Base-by-base conservation (phyloP, 2,888 invertebrate species). In the Crepidodera aurea region DNA sequence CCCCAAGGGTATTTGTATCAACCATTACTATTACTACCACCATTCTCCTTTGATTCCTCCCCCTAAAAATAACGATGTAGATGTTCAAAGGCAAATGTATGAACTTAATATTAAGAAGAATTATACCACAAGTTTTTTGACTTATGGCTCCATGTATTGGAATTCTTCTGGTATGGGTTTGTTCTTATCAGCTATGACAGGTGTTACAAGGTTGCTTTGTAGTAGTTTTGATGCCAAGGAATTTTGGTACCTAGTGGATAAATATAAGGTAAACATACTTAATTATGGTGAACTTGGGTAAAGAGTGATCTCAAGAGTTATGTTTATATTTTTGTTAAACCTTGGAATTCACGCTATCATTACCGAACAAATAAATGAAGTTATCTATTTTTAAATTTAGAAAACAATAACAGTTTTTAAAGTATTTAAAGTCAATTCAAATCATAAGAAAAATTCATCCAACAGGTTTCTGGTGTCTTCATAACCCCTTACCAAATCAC, bases 1-100 rank as follows among this genome's bases (percentile, higher is more conserved):
- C 18, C 77, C 78, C 0, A 79, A 79, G 69, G 78, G 76, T 3
- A 72, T 78, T 19, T 77, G 78, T 57, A 46, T 74, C 7, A 71
- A 65, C 51, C 73, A 74, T 44, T 53, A 63, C 34, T 63, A 67
- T 39, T 67, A 61, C 39, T 60, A 51, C 10, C 51, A 56, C 10
- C 51, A 62, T 37, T 65, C 67, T 1, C 59, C 58, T 4, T 8
- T 67, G 44, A 56, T 53, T 1, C 67, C 65, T 1, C 51, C 51
- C 2, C 12, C 50, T 16, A 42, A 51, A 25, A 62, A 60, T 27
- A 29, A 62, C 3, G 60, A 68, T 19, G 32, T 65, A 2, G 68
- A 68, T 29, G 51, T 16, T 10, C 54, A 57, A 8, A 42, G 67
- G 18, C 56, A 51, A 32, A 13, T 53, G 12, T 67, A 56, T 32